A percentile compares a stretch with the other conserved stretches of the same genome.
These are phyloP conservation scores for Melanerpes aurifrons DNA, from an alignment of 2,113 vertebrate species.

Conservation along the genomic window DNA sequence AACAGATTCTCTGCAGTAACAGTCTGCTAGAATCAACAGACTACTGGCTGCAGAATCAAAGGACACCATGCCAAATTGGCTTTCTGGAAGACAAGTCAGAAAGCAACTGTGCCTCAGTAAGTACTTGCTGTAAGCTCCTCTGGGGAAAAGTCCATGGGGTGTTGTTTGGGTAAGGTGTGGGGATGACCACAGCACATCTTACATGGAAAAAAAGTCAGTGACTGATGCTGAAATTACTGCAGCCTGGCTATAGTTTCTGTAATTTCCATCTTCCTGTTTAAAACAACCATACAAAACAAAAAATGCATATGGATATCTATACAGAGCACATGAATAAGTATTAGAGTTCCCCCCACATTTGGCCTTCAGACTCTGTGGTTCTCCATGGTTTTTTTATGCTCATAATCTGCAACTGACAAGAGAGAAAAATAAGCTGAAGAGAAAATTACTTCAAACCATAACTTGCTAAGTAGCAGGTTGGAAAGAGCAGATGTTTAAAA, in stretches of 20 bases:
- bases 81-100: conserved; percentile 89
- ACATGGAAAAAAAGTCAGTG: background rate
- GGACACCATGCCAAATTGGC: conserved; percentile 87
- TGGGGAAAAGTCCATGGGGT: background rate
- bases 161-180: background rate
- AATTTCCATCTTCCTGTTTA: background rate
- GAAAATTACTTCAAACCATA: background rate
- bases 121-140: conserved; percentile 57
- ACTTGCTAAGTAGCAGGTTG: conserved; percentile 10
- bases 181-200: background rate
- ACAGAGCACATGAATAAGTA: background rate
- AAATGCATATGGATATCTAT: background rate
- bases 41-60: conserved; percentile 95
- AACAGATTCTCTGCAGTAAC: conserved; percentile 91
- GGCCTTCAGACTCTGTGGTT: background rate
- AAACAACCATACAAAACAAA: background rate
- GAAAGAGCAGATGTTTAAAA: conserved; percentile 25
- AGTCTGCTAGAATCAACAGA: conserved; percentile 90
- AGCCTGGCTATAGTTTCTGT: background rate
- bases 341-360: background rate
- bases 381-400: background rate
- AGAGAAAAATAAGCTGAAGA: conserved; percentile 9
- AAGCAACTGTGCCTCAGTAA: conserved; percentile 88
- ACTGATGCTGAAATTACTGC: background rate
- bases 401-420: background rate